phyloP scores from a whole-genome alignment of 2,797 vertebrate genomes.

The Mycteria americana region DNA sequence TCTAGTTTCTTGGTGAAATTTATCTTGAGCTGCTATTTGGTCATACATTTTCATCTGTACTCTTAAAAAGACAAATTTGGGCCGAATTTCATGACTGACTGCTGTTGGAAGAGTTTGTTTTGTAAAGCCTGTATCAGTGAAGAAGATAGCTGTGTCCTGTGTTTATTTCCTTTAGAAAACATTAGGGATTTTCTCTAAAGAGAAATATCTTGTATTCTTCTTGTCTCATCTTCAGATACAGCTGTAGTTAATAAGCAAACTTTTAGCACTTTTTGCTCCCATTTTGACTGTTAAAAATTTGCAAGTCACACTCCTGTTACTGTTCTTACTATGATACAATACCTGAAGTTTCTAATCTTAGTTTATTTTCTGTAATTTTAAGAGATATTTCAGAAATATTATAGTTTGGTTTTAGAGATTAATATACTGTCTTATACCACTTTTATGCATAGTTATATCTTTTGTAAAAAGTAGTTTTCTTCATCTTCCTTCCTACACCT shows the following conservation, averaged over 20 bases:
- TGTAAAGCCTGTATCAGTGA: not conserved
- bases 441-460: not conserved
- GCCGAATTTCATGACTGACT: not conserved
- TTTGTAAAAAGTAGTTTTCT: not conserved
- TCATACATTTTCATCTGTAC: not conserved
- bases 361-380: not conserved
- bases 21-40: not conserved
- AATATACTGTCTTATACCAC: not conserved
- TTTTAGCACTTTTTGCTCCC: not conserved
- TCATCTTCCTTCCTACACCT: not conserved
- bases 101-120: not conserved
- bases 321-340: not conserved
- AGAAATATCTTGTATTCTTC: not conserved
- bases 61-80: not conserved
- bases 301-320: not conserved
- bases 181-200: not conserved
- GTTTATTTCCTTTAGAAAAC: not conserved
- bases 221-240: not conserved
- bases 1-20: conserved; percentile 58
- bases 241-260: not conserved
- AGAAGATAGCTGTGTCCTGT: not conserved
- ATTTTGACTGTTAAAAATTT: not conserved
- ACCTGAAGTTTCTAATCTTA: not conserved
- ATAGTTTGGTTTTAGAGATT: not conserved
- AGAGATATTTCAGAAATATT: not conserved